phyloP scores from a whole-genome alignment of 2,797 vertebrate species.

The Cyprinodon diabolis region DNA sequence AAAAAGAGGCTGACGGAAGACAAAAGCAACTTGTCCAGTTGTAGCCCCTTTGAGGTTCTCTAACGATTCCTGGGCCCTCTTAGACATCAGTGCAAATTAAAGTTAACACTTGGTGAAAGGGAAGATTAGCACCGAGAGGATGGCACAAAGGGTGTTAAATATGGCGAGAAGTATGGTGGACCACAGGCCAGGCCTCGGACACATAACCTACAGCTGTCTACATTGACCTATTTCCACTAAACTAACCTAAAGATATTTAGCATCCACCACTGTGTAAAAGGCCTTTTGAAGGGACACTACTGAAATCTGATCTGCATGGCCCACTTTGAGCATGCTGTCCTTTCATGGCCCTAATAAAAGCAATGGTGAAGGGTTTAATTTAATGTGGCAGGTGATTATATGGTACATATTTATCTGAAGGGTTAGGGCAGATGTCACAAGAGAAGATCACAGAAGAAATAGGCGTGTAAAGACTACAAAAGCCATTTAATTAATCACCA shows the following conservation, averaged over 20 bases:
- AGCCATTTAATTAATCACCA: slow-evolving; percentile 6
- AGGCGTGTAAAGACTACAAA: slow-evolving; percentile 85
- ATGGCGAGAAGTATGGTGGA: slow-evolving; percentile 79
- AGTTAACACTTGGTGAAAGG: slow-evolving; percentile 93
- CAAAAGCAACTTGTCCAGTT: slow-evolving; percentile 85
- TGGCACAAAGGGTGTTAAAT: slow-evolving; percentile 88
- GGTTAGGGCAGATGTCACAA: slow-evolving; percentile 88
- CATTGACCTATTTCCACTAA: slow-evolving; percentile 80
- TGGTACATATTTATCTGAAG: slow-evolving; percentile 82
- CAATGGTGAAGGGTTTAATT: slow-evolving; percentile 91
- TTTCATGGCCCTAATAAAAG: slow-evolving; percentile 84
- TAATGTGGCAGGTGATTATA: slow-evolving; percentile 93
- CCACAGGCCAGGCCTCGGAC: slow-evolving; percentile 81
- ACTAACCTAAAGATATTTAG: slow-evolving; percentile 86
- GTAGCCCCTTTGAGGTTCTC: slow-evolving; percentile 83
- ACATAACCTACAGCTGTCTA: slow-evolving; percentile 90
- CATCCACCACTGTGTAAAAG: slow-evolving; percentile 83
- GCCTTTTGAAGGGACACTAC: slow-evolving; percentile 77
- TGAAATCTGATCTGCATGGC: slow-evolving; percentile 87
- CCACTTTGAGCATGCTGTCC: slow-evolving; percentile 73
- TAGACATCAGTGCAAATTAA: slow-evolving; percentile 91
- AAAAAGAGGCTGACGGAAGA: slow-evolving; percentile 69
- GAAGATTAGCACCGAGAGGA: slow-evolving; percentile 85
- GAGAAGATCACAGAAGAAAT: slow-evolving; percentile 80
- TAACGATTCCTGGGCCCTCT: slow-evolving; percentile 87